Percentiles rank a stretch among this genome's conserved stretches.
phyloP scores from a whole-genome alignment of 2,888 invertebrate species.

The Tupiocoris notatus region DNA sequence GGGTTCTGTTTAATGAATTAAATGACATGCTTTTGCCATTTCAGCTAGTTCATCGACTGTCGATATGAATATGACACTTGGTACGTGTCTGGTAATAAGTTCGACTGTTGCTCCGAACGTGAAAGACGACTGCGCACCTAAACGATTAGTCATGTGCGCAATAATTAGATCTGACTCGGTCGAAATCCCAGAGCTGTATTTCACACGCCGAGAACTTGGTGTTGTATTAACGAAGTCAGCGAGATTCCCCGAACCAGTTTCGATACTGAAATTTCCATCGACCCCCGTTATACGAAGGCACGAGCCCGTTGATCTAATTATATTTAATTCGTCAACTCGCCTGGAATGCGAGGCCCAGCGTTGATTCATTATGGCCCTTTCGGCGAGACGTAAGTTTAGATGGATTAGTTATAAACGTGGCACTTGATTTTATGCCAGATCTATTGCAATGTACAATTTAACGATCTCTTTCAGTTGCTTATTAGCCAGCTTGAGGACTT shows the following conservation, averaged over 20 bases:
- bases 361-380: not conserved
- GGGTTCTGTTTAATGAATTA: too few relatives aligned
- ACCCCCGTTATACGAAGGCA: not conserved
- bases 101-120: too few relatives aligned
- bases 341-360: not conserved
- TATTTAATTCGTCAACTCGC: not conserved
- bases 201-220: not conserved
- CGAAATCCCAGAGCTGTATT: not conserved
- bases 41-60: too few relatives aligned
- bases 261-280: not conserved
- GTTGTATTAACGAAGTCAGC: not conserved
- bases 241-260: not conserved
- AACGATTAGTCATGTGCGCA: not conserved
- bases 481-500: too few relatives aligned
- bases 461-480: too few relatives aligned
- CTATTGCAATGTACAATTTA: too few relatives aligned
- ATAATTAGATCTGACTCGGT: not conserved
- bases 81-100: too few relatives aligned
- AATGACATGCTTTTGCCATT: too few relatives aligned
- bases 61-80: too few relatives aligned
- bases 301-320: not conserved
- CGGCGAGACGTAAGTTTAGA: too few relatives aligned
- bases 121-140: not conserved
- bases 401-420: too few relatives aligned
- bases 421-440: too few relatives aligned